Base-by-base conservation (phyloP, 2,113 vertebrate genomes). In the Oxyruncus cristatus region DNA sequence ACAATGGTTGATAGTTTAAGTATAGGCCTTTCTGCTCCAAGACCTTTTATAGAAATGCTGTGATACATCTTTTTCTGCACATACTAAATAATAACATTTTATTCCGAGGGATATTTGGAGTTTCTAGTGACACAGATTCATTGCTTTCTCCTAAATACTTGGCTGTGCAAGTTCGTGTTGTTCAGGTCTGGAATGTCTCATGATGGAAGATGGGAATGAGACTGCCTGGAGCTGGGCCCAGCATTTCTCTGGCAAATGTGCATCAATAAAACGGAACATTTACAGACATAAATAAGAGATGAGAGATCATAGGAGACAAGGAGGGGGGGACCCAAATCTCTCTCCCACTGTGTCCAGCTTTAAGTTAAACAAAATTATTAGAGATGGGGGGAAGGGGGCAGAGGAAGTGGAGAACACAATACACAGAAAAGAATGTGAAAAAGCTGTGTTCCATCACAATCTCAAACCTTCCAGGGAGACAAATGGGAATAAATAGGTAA, bases 221-320 rank as follows among this genome's bases (percentile, higher is more conserved):
- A 66, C 52, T 84, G 83, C 55, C 66, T 94, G 77, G 79, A 92
- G 37, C 85, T 68, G 56, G 75, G 89, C 96, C 96, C 41, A 41
- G 50, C 17, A 46, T 95, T 96, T 95, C 79, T 93, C 84, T 96
- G 88, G 94, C 50, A 86, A 88, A 86, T 30, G 67, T 66, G 56
- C 88, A 92, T 96, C 85, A 80, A 95, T 93, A 93, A 97, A 96
- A 84, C 77, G 76, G 88, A 95, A 81, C 70, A 88, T 96, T 96
- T 74, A 82, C 92, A 89, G 94, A 65, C 74, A 92, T 93, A 95
- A 96, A 66, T 85, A 94, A 83, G 56, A 81, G 27, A 85, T 33
- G 61, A 79, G 59, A 79, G 58, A 46, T 66, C 53, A 75, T 39
- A 80, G 55, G 37, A 37, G 11, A 88, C 33, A 50, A 50, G 20